Percentiles rank a stretch among this genome's conserved stretches.
Evolutionary conservation across 1,140 invertebrate species (phyloP).

Genomic region (Euura saliciscinereae): DNA sequence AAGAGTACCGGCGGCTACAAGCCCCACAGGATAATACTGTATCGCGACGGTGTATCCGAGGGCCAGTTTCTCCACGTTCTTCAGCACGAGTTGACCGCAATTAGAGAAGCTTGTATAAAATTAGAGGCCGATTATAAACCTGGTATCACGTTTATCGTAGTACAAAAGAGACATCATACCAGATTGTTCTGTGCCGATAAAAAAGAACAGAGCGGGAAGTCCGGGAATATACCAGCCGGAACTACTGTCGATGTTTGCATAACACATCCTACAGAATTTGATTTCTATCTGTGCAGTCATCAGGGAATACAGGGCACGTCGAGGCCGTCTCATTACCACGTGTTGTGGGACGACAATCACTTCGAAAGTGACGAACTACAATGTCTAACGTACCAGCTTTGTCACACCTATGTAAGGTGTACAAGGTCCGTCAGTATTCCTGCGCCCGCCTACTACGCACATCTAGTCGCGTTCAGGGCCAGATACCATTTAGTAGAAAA

Average conservation of each 20-base stretch:
- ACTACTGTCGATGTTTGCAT: constrained; percentile 99
- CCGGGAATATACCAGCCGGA: constrained; percentile 98
- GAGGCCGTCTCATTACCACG: constrained; percentile 98
- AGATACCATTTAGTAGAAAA: constrained; percentile 99
- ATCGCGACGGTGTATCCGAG: constrained; percentile 96
- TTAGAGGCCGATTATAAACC: constrained; percentile 97
- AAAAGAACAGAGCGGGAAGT: constrained; percentile 98
- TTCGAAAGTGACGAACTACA: constrained; percentile 98
- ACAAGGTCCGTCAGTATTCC: constrained; percentile 99
- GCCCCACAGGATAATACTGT: constrained; percentile 96
- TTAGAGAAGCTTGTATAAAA: constrained; percentile 98
- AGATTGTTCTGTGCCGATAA: constrained; percentile 98
- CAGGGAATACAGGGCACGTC: constrained; percentile 99
- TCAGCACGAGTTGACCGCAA: constrained; percentile 95
- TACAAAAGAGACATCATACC: constrained; percentile 98
- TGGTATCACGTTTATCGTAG: constrained; percentile 99
- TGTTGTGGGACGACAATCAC: constrained; percentile 99
- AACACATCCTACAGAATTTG: constrained; percentile 99
- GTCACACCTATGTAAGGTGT: constrained; percentile 99
- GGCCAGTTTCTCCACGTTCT: constrained; percentile 89
- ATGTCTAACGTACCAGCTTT: constrained; percentile 98
- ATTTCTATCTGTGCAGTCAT: constrained; percentile 99
- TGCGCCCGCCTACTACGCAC: constrained; percentile 99
- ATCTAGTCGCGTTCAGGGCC: constrained; percentile 98
- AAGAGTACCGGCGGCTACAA: constrained; percentile 94